phyloP scores from a whole-genome alignment of 2,113 vertebrate genomes.

The Rhea americana region DNA sequence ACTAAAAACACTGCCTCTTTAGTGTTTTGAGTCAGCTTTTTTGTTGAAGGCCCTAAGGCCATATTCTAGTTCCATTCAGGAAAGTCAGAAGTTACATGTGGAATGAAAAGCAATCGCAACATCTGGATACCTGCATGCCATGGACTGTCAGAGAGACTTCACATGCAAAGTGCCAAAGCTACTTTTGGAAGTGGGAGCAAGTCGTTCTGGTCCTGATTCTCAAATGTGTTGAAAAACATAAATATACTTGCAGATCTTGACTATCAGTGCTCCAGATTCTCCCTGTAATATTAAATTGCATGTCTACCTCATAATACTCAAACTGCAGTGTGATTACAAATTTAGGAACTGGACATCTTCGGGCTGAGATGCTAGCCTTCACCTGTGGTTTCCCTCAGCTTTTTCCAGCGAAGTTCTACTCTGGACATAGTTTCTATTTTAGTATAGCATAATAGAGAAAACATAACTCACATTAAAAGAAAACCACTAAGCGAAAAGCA shows the following conservation, averaged over 20 bases:
- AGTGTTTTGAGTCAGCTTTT: background rate
- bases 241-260: background rate
- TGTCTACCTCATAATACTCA: background rate
- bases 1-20: background rate
- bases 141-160: background rate
- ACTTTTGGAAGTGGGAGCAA: background rate
- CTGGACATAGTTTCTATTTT: background rate
- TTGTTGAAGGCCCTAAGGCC: background rate
- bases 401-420: background rate
- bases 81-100: background rate
- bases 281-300: accelerated
- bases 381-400: background rate
- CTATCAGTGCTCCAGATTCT: background rate
- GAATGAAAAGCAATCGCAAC: background rate
- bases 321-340: background rate
- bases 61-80: constrained; percentile 1
- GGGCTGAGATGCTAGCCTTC: background rate
- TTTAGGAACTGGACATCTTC: background rate
- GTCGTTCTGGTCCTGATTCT: background rate
- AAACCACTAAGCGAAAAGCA: background rate
- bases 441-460: background rate
- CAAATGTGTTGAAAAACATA: background rate
- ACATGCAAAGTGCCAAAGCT: background rate
- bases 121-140: background rate
- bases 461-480: background rate